phyloP scores from a whole-genome alignment of 1,140 invertebrate species.

The Episyrphus balteatus region DNA sequence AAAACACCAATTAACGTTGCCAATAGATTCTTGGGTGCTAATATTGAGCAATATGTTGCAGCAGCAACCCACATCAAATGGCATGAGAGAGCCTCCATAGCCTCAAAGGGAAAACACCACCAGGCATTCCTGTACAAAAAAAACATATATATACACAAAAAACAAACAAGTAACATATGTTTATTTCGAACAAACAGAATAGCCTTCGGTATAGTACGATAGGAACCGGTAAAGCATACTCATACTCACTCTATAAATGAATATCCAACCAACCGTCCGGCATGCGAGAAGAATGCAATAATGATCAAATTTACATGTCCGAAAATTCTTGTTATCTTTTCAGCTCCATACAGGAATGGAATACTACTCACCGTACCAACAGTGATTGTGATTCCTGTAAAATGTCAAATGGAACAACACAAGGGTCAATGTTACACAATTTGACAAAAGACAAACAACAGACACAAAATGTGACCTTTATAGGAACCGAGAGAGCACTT shows the following conservation, averaged over 20 bases:
- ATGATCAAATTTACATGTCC: conserved; percentile 74
- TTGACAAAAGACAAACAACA: neutral
- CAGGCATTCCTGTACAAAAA: conserved; percentile 58
- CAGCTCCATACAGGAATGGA: conserved; percentile 68
- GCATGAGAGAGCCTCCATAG: conserved; percentile 72
- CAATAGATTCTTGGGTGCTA: conserved; percentile 66
- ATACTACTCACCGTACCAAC: conserved; percentile 67
- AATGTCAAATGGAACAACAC: conserved; percentile 5
- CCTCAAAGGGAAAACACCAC: conserved; percentile 78
- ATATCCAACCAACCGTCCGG: conserved; percentile 65
- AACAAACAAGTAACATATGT: neutral
- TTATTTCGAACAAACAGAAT: neutral
- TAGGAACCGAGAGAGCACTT: conserved; percentile 18
- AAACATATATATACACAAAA: conserved; percentile 5
- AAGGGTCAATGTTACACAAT: neutral
- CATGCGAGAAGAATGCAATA: conserved; percentile 69
- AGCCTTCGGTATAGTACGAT: neutral
- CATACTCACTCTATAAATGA: conserved; percentile 66
- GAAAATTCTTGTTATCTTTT: conserved; percentile 65
- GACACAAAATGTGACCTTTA: neutral
- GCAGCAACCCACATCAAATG: conserved; percentile 84
- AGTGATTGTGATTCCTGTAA: conserved; percentile 62
- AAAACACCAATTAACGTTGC: conserved; percentile 72
- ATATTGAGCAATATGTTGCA: conserved; percentile 67
- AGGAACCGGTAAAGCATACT: neutral